phyloP scores from a whole-genome alignment of 2,888 invertebrate genomes.

The Pomacea canaliculata region DNA sequence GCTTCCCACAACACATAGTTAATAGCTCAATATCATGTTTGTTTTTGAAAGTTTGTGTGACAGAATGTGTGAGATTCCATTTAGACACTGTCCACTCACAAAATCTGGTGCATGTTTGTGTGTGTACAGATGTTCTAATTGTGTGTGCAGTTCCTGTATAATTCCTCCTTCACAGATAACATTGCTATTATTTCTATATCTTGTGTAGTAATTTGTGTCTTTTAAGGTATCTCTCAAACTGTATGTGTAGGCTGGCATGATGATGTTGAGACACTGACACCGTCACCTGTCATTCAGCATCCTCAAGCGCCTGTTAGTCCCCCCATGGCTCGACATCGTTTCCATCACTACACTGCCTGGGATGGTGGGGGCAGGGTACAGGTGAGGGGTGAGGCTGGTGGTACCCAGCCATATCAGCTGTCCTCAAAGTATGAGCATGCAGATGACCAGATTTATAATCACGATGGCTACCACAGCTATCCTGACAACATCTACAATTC shows the following conservation, averaged over 20 bases:
- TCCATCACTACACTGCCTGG: constrained; percentile 7
- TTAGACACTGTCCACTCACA: too few relatives aligned
- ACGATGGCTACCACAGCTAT: constrained; percentile 1
- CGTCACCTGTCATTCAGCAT: constrained; percentile 33
- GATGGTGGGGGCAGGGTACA: constrained; percentile 3
- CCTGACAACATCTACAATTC: neutral
- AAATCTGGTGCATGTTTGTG: too few relatives aligned
- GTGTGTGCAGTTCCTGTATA: too few relatives aligned
- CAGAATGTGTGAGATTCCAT: too few relatives aligned
- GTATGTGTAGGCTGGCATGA: constrained; percentile 29
- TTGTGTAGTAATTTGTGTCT: too few relatives aligned
- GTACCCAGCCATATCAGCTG: constrained; percentile 40
- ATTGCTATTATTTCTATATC: too few relatives aligned
- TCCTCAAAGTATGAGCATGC: constrained; percentile 47
- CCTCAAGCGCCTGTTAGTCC: constrained; percentile 10
- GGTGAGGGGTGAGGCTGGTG: constrained; percentile 1
- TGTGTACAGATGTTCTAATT: too few relatives aligned
- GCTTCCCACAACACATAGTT: neutral
- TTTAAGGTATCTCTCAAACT: too few relatives aligned
- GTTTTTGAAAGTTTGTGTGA: too few relatives aligned
- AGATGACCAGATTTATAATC: constrained; percentile 24
- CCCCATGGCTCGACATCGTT: constrained; percentile 8
- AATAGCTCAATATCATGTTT: neutral
- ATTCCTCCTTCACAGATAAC: too few relatives aligned
- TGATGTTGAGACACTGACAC: constrained; percentile 29